Conservation (phyloP, 1,140 invertebrate species). For the Trichonephila inaurata region DNA sequence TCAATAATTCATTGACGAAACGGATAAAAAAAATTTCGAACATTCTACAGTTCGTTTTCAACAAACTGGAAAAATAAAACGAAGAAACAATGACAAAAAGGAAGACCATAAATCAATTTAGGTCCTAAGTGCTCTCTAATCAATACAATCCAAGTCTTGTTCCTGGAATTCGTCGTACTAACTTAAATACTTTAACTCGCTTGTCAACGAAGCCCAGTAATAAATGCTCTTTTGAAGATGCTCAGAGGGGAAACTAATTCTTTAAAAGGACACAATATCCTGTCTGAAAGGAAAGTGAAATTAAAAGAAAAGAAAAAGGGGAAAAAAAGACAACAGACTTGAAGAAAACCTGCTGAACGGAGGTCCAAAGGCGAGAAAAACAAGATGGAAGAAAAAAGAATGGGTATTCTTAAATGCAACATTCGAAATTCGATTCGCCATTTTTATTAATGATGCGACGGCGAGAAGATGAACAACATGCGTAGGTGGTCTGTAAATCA, state of each 20-base stretch:
- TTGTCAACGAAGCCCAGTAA: not conserved
- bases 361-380: conserved; percentile 8
- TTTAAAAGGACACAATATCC: too few relatives aligned
- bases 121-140: not conserved
- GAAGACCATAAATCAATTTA: too few relatives aligned
- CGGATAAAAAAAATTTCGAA: too few relatives aligned
- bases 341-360: not conserved
- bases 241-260: not conserved
- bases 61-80: too few relatives aligned
- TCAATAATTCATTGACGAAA: too few relatives aligned
- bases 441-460: conserved; percentile 58
- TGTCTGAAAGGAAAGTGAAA: too few relatives aligned
- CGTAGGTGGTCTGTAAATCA: conserved; percentile 61
- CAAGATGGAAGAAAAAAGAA: conserved; percentile 21
- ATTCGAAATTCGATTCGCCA: conserved; percentile 24
- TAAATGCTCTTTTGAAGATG: not conserved
- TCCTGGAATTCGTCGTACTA: not conserved
- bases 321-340: not conserved
- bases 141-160: not conserved
- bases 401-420: not conserved
- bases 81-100: too few relatives aligned
- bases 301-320: not conserved
- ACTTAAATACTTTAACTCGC: not conserved
- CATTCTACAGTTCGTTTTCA: too few relatives aligned
- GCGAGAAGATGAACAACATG: conserved; percentile 12